Evolutionary conservation across 2,113 vertebrate genomes (phyloP), one percentile per base, ranked within the genome.

Genomic region (Scolopax mira): DNA sequence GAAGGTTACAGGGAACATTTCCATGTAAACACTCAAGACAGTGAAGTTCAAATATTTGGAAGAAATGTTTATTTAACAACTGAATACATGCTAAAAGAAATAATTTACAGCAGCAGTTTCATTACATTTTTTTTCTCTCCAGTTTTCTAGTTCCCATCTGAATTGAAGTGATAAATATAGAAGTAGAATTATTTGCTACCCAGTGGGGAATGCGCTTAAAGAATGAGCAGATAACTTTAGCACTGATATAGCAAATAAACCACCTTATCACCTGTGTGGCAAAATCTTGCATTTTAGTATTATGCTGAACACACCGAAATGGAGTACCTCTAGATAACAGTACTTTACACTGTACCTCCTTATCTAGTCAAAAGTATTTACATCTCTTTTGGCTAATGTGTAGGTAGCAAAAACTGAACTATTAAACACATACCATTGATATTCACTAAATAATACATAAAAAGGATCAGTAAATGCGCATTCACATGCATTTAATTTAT

Each of bases 21-120:
- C 66, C 3, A 16, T 83, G 70, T 94, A 96, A 97, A 96, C 74
- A 98, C 93, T 94, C 96, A 97, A 97, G 97, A 98, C 96, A 97
- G 97, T 39, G 75, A 96, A 98, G 97, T 98, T 97, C 97, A 98
- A 97, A 96, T 98, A 97, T 98, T 99, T 98, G 99, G 98, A 98
- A 99, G 98, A 99, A 98, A 99, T 98, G 98, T 99, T 99, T 99
- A 99, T 99, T 99, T 98, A 99, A 98, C 98, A 99, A 99, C 98
- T 98, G 98, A 99, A 98, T 99, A 99, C 98, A 99, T 98, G 98
- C 99, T 98, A 98, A 98, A 98, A 98, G 98, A 97, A 98, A 98
- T 98, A 98, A 98, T 98, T 98, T 98, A 99, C 98, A 99, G 98
- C 99, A 99, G 99, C 98, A 98, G 94, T 98, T 98, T 96, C 96